Evolutionary conservation across 2,888 invertebrate species (phyloP).

Genomic region (Ophioninae sp.): DNA sequence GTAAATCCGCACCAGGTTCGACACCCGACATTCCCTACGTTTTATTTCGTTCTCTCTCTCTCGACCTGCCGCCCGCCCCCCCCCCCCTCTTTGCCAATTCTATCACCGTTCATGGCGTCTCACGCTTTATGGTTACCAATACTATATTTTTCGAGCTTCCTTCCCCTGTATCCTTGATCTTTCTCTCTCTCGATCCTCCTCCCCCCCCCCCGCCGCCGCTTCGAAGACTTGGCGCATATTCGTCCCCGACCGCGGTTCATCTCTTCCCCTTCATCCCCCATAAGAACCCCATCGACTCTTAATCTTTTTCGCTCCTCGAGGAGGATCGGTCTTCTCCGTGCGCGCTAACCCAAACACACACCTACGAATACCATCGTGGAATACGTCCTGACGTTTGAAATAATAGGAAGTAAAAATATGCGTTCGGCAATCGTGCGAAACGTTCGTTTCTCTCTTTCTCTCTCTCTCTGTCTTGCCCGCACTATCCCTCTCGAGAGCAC

Average conservation of each 20-base stretch:
- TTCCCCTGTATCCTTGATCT: slow-evolving; percentile 38
- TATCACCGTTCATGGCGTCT: slow-evolving; percentile 52
- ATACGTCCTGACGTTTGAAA: slow-evolving; percentile 76
- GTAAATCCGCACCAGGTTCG: slow-evolving; percentile 81
- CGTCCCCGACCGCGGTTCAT: slow-evolving; percentile 26
- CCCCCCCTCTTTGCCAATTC: slow-evolving; percentile 48
- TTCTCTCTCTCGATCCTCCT: slow-evolving; percentile 59
- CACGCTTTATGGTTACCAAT: slow-evolving; percentile 53
- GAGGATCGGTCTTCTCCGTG: not conserved
- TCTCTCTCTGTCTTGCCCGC: not conserved
- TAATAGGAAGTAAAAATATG: slow-evolving; percentile 70
- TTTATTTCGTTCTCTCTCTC: slow-evolving; percentile 73
- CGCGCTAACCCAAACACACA: not conserved
- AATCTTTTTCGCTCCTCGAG: slow-evolving; percentile 64
- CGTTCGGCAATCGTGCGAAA: slow-evolving; percentile 50
- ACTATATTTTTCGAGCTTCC: slow-evolving; percentile 55
- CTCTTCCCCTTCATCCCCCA: slow-evolving; percentile 38
- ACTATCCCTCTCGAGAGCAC: slow-evolving; percentile 11
- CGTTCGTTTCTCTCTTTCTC: not conserved
- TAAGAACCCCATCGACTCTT: slow-evolving; percentile 41
- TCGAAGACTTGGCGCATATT: slow-evolving; percentile 39
- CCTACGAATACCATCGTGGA: slow-evolving; percentile 55
- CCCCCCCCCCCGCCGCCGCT: slow-evolving; percentile 41
- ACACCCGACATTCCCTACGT: slow-evolving; percentile 80
- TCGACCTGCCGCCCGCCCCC: slow-evolving; percentile 44